Base-by-base conservation (phyloP, 2,888 invertebrate genomes). In the Iselma pallidipennis region DNA sequence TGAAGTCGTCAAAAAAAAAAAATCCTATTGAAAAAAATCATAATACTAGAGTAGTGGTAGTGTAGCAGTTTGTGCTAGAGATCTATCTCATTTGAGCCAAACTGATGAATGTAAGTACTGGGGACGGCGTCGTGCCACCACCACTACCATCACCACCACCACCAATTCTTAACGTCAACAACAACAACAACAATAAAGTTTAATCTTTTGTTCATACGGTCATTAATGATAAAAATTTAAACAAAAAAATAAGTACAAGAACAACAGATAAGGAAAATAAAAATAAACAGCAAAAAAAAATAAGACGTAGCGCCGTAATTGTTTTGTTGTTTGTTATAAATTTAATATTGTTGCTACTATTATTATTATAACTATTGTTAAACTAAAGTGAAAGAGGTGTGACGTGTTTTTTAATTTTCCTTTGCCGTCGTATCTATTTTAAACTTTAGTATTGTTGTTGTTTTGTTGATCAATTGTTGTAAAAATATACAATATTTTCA, bases 61-160 rank as follows among this genome's bases (percentile, higher is more conserved):
- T 29, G 14, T 33, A 3, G 14, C 3, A 10, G 4, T 14, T n/a
- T 33, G 33, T 33, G 33, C 63, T 49, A 63, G 65, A 69, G 71
- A 71, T 67, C 50, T 54, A 62, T 67, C 54, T 48, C 63, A 55
- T 62, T 59, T 56, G n/a, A 55, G 60, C 69, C 65, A 70, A 71
- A 72, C 72, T 71, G 74, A 74, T 75, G 74, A 74, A 75, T 75
- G 74, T 75, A 66, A 75, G 74, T 75, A 69, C 37, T 28, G 29
- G 19, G 25, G 33, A 16, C 23, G 50, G 26, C 60, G n/a, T n/a
- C 49, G 23, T 45, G 14, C 29, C 48, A 54, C 45, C 51, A 52
- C 28, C 53, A 48, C 50, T 62, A 66, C 52, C 51, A 49, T 26
- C 23, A 21, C 48, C 53, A 48, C n/a, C n/a, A n/a, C n/a, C n/a